Evolutionary conservation across 1,140 invertebrate species (phyloP).

Genomic region (Sycophila sp.): DNA sequence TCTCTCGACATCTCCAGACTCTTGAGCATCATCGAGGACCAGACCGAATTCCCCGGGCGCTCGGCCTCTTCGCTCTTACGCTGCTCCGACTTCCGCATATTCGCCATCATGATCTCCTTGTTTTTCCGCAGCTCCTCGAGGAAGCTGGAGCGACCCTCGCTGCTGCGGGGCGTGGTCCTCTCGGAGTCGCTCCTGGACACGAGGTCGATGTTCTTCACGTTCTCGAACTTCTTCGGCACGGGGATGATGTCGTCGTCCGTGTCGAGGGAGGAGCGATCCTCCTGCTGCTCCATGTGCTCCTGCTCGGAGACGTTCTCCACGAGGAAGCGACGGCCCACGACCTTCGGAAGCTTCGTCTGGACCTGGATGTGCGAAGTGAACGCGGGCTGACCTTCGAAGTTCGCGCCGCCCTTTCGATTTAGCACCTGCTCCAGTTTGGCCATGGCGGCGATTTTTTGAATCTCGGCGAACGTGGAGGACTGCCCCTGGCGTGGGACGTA

Average conservation of each 20-base stretch:
- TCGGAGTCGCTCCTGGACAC: constrained; percentile 55
- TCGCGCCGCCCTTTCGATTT: constrained; percentile 10
- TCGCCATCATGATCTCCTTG: constrained; percentile 53
- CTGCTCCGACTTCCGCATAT: constrained; percentile 49
- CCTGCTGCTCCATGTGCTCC: constrained; percentile 57
- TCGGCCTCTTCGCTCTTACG: constrained; percentile 41
- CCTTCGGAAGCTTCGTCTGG: constrained; percentile 44
- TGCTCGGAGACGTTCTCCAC: constrained; percentile 61
- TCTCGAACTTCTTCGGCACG: constrained; percentile 50
- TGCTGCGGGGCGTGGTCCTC: constrained; percentile 44
- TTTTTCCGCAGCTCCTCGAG: constrained; percentile 46
- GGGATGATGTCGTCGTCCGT: constrained; percentile 47
- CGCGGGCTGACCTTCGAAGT: neutral
- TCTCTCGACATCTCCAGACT: constrained; percentile 34
- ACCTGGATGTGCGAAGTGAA: constrained; percentile 31
- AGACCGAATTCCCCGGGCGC: neutral
- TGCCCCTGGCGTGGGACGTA: constrained; percentile 53
- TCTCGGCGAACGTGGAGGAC: constrained; percentile 34
- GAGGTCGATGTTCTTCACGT: constrained; percentile 59
- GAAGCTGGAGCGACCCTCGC: constrained; percentile 46
- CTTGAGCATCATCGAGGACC: neutral
- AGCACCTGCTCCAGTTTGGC: constrained; percentile 12
- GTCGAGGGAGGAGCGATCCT: constrained; percentile 43
- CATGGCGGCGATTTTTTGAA: constrained; percentile 10
- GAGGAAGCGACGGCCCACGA: constrained; percentile 57